Percentiles rank a stretch among this genome's conserved stretches.
Conservation (phyloP, 2,888 invertebrate species). For the Bugula neritina region DNA sequence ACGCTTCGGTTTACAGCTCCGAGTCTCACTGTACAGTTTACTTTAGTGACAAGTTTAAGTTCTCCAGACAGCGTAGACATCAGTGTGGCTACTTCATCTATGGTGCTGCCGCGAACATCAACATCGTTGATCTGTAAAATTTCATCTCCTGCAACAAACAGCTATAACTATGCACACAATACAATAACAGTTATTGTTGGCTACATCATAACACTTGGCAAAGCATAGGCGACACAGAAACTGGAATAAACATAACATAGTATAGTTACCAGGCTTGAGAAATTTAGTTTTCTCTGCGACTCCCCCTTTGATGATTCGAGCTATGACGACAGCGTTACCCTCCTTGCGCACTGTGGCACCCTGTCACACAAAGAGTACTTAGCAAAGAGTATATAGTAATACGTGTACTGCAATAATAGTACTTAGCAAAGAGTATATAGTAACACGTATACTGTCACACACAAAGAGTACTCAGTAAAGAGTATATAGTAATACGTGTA, state of each 20-base stretch:
- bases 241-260: too few species aligned
- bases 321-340: conserved; percentile 89
- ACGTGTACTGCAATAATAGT: too few species aligned
- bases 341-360: conserved; percentile 74
- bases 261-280: conserved; percentile 11
- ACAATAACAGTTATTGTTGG: not conserved
- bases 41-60: not conserved
- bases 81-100: conserved; percentile 94
- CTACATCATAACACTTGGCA: too few species aligned
- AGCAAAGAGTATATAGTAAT: too few species aligned
- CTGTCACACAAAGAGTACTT: too few species aligned
- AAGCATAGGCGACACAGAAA: too few species aligned
- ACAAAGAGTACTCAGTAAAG: too few species aligned
- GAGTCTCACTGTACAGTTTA: not conserved
- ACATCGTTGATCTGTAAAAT: conserved; percentile 89
- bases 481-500: too few species aligned
- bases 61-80: conserved; percentile 55
- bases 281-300: conserved; percentile 80
- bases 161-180: not conserved
- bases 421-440: too few species aligned
- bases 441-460: too few species aligned
- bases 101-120: conserved; percentile 89
- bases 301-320: conserved; percentile 90
- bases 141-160: conserved; percentile 63
- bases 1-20: not conserved